A percentile compares a stretch with the other conserved stretches of the same genome.
phyloP scores from a whole-genome alignment of 2,888 invertebrate genomes.

The Lasioglossum pauxillum region DNA sequence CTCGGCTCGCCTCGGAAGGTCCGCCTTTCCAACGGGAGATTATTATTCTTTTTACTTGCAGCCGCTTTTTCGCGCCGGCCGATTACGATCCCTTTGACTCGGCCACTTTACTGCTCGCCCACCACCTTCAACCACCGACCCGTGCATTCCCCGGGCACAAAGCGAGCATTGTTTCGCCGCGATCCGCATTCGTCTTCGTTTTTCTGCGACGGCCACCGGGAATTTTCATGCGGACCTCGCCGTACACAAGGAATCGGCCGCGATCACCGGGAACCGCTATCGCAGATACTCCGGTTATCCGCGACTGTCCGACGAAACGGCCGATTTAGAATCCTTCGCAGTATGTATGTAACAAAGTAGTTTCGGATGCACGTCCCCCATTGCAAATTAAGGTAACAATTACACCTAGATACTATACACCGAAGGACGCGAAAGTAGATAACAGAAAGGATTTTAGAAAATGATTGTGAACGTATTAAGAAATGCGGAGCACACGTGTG shows the following conservation, averaged over 20 bases:
- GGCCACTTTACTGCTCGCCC: slow-evolving; percentile 76
- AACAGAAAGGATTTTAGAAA: no score
- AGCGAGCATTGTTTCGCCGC: slow-evolving; percentile 73
- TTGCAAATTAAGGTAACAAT: no score
- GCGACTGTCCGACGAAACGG: background rate
- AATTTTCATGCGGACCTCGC: background rate
- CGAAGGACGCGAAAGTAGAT: no score
- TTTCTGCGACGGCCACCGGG: slow-evolving; percentile 6
- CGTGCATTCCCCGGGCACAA: slow-evolving; percentile 50
- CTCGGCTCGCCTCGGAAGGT: background rate
- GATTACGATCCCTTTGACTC: slow-evolving; percentile 81
- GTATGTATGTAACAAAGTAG: no score
- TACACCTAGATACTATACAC: no score
- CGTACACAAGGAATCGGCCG: background rate
- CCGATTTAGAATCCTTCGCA: background rate
- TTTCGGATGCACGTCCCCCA: no score
- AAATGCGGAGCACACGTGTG: no score
- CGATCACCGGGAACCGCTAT: background rate
- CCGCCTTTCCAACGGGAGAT: slow-evolving; percentile 72
- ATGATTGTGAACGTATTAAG: no score
- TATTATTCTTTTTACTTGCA: slow-evolving; percentile 73
- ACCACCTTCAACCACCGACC: slow-evolving; percentile 39
- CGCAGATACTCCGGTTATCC: background rate
- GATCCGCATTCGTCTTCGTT: slow-evolving; percentile 11
- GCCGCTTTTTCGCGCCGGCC: slow-evolving; percentile 72